Base-by-base conservation (phyloP, 92 coral and sea anemone genomes). In the Actinostola sp. region DNA sequence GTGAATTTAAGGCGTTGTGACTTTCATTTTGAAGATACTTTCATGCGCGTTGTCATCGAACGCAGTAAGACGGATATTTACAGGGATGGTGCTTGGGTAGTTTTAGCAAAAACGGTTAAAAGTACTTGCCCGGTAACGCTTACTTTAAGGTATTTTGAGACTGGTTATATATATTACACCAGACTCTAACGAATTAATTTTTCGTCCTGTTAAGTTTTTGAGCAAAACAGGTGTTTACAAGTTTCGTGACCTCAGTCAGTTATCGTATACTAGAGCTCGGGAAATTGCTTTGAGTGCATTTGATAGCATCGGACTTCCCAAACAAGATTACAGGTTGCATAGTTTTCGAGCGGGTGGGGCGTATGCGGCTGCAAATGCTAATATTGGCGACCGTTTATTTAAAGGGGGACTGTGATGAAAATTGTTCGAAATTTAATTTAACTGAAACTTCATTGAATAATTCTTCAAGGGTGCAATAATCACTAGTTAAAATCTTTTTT, bases 11-110 rank as follows among this genome's bases (percentile, higher is more conserved):
- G 74, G 17, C 31, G 74, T 19, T 68, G 74, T 34, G 74, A 68
- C 42, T 38, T 71, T 71, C 48, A 16, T 8, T 71, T 71, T 34
- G 77, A 71, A 29, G 24, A 10, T 10, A 30, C 72, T 41, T 66
- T 66, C 11, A 30, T 66, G 72, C 52, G 55, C 36, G 27, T 36
- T 42, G 41, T 66, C 55, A 43, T 66, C 41, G 36, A 66, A 25
- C 11, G 32, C 1, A 66, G 56, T 29, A 63, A 63, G 19, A 29
- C 69, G 10, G 60, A 68, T 49, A 27, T 68, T 24, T 68, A 68
- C 29, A 21, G 77, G 4, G 77, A 71, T n/a, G 65, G 77, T 6
- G 65, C 77, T 6, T 53, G 67, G 77, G 78, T 72, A 2, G 55
- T 72, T 19, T 28, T 61, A 4, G 67, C 67, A 6, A 61, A 24